Conservation (phyloP, 2,797 vertebrate genomes). For the Morelia viridis region DNA sequence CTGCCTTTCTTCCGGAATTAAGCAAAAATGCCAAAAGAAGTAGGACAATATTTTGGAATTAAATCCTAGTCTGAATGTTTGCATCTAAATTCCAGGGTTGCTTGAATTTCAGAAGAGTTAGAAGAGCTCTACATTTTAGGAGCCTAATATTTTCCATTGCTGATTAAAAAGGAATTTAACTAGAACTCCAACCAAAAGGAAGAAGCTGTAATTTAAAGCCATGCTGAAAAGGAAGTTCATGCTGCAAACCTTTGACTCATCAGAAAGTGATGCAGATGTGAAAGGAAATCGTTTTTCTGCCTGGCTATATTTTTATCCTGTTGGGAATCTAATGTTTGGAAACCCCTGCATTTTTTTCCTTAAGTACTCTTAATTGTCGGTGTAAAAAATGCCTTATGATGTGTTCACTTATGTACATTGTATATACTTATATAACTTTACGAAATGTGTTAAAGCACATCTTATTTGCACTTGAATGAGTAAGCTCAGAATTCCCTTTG, state of each 20-base stretch:
- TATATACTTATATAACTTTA: neutral
- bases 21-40: constrained; percentile 17
- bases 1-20: constrained; percentile 27
- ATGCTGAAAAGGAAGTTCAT: constrained; percentile 63
- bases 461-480: constrained; percentile 10
- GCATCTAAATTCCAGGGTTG: neutral
- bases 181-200: constrained; percentile 41
- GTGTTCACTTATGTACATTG: neutral
- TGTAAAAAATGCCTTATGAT: constrained; percentile 43
- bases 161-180: constrained; percentile 62
- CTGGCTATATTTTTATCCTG: constrained; percentile 66
- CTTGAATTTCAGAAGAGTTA: neutral
- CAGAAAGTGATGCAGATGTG: constrained; percentile 65
- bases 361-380: constrained; percentile 59
- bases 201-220: constrained; percentile 66
- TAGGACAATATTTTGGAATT: constrained; percentile 39
- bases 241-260: constrained; percentile 64
- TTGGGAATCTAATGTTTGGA: constrained; percentile 69
- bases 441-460: neutral
- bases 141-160: constrained; percentile 50
- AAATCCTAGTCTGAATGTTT: constrained; percentile 37
- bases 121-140: constrained; percentile 11
- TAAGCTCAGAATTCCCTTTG: neutral
- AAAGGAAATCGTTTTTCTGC: constrained; percentile 67
- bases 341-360: constrained; percentile 59